phyloP scores from a whole-genome alignment of 2,113 vertebrate genomes.

The Ophiodon elongatus region DNA sequence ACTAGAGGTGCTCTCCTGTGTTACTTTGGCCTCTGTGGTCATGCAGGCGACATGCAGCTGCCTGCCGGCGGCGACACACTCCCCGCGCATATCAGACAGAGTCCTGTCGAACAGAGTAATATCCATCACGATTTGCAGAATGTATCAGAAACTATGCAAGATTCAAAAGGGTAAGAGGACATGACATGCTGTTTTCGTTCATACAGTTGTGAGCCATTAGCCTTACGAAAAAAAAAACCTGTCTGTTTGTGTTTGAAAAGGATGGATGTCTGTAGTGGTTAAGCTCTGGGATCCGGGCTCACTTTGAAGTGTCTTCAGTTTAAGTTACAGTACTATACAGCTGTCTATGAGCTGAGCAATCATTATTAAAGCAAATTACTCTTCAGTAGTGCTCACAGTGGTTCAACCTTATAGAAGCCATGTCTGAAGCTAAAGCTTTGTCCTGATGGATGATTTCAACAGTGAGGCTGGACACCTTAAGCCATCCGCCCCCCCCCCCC shows the following conservation, averaged over 20 bases:
- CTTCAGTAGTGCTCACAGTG: slow-evolving; percentile 54
- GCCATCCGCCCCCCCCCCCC: slow-evolving; percentile 48
- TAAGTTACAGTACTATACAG: slow-evolving; percentile 43
- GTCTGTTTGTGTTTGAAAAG: slow-evolving; percentile 46
- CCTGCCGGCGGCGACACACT: slow-evolving; percentile 73
- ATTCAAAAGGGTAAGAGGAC: slow-evolving; percentile 9
- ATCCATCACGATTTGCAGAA: slow-evolving; percentile 7
- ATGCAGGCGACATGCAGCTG: slow-evolving; percentile 83
- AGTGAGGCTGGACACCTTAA: slow-evolving; percentile 60
- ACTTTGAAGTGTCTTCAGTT: slow-evolving; percentile 71
- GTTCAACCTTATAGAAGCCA: slow-evolving; percentile 45
- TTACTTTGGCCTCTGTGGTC: slow-evolving; percentile 77
- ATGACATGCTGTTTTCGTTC: slow-evolving; percentile 41
- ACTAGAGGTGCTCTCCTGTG: slow-evolving; percentile 59
- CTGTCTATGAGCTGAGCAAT: slow-evolving; percentile 68
- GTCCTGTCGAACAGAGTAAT: slow-evolving; percentile 76
- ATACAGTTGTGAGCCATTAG: slow-evolving; percentile 38
- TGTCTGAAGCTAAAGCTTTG: slow-evolving; percentile 16
- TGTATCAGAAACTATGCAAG: not conserved
- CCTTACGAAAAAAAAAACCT: slow-evolving; percentile 37
- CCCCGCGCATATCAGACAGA: slow-evolving; percentile 83
- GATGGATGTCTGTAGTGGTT: slow-evolving; percentile 56
- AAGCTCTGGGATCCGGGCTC: slow-evolving; percentile 37
- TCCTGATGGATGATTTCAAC: slow-evolving; percentile 75
- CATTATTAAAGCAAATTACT: slow-evolving; percentile 72